Percentiles rank a stretch among this genome's conserved stretches.
These are phyloP conservation scores for Bombylius major DNA, from an alignment of 2,888 invertebrate genomes.

Conservation along the genomic window DNA sequence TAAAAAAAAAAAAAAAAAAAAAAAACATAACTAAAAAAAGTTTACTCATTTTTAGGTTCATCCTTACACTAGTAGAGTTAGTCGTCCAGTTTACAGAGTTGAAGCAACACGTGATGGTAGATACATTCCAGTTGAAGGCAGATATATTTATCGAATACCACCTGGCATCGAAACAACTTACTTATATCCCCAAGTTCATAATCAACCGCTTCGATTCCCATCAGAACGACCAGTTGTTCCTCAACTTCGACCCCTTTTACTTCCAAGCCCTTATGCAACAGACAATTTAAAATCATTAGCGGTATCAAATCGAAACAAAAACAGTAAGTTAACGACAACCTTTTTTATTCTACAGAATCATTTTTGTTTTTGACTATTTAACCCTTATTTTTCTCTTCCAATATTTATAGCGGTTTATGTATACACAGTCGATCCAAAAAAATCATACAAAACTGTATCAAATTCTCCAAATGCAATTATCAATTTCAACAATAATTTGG, in stretches of 20 bases:
- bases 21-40: not conserved
- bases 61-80: slow-evolving; percentile 28
- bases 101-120: slow-evolving; percentile 42
- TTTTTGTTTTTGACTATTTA: no score
- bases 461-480: not conserved
- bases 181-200: slow-evolving; percentile 38
- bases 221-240: slow-evolving; percentile 23
- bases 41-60: slow-evolving; percentile 24
- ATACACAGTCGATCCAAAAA: not conserved
- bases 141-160: slow-evolving; percentile 33
- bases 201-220: slow-evolving; percentile 19
- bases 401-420: not conserved
- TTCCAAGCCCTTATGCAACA: slow-evolving; percentile 29
- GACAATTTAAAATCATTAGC: not conserved
- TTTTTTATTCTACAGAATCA: no score
- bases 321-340: not conserved
- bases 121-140: slow-evolving; percentile 40
- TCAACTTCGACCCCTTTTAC: slow-evolving; percentile 25
- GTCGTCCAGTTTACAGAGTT: slow-evolving; percentile 34
- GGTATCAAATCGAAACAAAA: not conserved
- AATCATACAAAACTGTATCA: not conserved
- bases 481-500: not conserved
- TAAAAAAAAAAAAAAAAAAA: not conserved
- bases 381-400: no score
- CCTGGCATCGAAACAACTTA: slow-evolving; percentile 47